These are phyloP conservation scores for Drosophila setosimentum DNA, from an alignment of 2,888 invertebrate species.

Conservation along the genomic window DNA sequence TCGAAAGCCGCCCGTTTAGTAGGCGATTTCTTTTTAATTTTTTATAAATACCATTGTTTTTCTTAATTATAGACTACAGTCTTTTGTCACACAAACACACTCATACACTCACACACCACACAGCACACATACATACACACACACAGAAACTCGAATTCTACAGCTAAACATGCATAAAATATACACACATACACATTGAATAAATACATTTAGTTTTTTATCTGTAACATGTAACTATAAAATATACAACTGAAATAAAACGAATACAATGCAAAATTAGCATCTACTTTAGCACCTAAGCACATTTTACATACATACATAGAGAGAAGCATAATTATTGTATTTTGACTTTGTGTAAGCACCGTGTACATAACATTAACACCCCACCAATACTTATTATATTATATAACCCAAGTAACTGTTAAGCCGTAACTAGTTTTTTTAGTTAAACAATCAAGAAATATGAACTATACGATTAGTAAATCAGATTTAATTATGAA, in stretches of 20 bases:
- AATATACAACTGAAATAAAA: conserved; percentile 12
- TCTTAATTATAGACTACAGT: conserved; percentile 47
- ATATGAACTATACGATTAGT: conserved; percentile 27
- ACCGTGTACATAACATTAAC: conserved; percentile 76
- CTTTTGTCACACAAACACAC: conserved; percentile 33
- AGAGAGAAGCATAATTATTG: conserved; percentile 24
- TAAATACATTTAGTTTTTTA: conserved; percentile 39
- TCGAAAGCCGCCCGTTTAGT: conserved; percentile 2
- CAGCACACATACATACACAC: conserved; percentile 15
- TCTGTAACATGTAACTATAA: conserved; percentile 26
- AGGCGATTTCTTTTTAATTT: conserved; percentile 57
- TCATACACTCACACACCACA: conserved; percentile 18
- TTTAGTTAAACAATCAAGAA: conserved; percentile 35
- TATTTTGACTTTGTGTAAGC: conserved; percentile 63
- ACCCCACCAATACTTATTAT: conserved; percentile 72
- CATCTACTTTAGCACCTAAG: conserved; percentile 40
- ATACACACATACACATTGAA: conserved; percentile 18
- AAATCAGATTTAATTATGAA: conserved; percentile 22
- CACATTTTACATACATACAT: conserved; percentile 28
- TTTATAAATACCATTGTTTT: conserved; percentile 64
- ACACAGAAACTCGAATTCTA: conserved; percentile 29
- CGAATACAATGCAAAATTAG: conserved; percentile 56
- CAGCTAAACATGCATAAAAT: conserved; percentile 2
- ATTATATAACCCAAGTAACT: conserved; percentile 36
- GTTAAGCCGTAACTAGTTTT: conserved; percentile 40